Conservation (phyloP, 2,888 invertebrate genomes). For the Alsophila aescularia region DNA sequence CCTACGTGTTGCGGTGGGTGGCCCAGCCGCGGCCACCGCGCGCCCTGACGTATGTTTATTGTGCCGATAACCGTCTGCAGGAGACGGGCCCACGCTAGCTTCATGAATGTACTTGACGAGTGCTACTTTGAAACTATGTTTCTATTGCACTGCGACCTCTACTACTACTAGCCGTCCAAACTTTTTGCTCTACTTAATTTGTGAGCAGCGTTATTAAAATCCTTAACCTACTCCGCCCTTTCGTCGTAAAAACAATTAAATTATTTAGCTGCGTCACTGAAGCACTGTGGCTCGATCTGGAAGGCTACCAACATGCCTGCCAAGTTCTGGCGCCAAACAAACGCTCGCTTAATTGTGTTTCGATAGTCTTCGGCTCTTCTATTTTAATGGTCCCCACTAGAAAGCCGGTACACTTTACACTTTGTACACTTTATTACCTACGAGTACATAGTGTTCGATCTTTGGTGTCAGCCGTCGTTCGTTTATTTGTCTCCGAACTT, state of each 20-base stretch:
- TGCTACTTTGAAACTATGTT: not conserved
- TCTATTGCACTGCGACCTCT: not conserved
- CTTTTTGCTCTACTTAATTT: too few species aligned
- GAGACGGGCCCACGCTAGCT: conserved; percentile 1
- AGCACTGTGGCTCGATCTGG: not conserved
- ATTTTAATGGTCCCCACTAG: conserved; percentile 5
- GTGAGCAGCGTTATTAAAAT: too few species aligned
- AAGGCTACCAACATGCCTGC: conserved; percentile 5
- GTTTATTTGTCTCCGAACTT: too few species aligned
- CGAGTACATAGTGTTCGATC: not conserved
- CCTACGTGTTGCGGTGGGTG: conserved; percentile 11
- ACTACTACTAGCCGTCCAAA: too few species aligned
- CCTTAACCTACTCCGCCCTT: too few species aligned
- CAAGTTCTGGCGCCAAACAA: conserved; percentile 17
- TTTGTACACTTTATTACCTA: too few species aligned
- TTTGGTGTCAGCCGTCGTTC: too few species aligned
- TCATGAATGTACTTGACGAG: not conserved
- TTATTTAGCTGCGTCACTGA: not conserved
- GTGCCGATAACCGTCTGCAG: not conserved
- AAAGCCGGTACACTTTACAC: too few species aligned
- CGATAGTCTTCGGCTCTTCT: conserved; percentile 6
- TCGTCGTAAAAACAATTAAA: too few species aligned
- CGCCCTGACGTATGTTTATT: conserved; percentile 9
- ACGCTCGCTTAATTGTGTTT: conserved; percentile 7
- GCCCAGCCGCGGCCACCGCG: not conserved